These are phyloP conservation scores for Ceyx margarethae DNA, from an alignment of 2,113 vertebrate species.

Conservation along the genomic window DNA sequence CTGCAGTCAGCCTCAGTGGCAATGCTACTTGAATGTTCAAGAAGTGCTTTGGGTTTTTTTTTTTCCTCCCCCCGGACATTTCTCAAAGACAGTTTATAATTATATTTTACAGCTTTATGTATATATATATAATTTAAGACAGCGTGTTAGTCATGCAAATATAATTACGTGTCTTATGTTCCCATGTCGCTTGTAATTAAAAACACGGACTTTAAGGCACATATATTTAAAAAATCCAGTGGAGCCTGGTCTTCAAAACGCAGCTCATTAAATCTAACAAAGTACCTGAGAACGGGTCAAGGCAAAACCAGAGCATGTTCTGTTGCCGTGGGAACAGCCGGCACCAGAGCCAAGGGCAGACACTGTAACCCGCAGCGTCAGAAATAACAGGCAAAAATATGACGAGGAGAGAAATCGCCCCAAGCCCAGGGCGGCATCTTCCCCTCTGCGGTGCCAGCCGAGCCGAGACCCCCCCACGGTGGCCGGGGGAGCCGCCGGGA, in stretches of 20 bases:
- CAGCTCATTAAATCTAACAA: background rate
- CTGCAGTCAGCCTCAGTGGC: background rate
- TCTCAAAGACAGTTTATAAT: background rate
- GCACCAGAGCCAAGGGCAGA: background rate
- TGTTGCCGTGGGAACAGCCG: slow-evolving; percentile 9
- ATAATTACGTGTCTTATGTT: background rate
- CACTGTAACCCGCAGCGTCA: background rate
- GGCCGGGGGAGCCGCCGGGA: background rate
- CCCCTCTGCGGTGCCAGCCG: fast-evolving
- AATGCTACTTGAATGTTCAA: background rate
- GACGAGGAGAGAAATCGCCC: background rate
- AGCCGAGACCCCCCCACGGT: fast-evolving
- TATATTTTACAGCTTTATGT: background rate
- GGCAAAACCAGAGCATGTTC: background rate
- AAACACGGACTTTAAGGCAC: background rate
- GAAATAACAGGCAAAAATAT: fast-evolving
- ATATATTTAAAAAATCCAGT: background rate
- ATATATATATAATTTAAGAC: background rate
- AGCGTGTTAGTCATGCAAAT: background rate
- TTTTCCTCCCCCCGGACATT: background rate
- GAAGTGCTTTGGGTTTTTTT: background rate
- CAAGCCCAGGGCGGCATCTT: fast-evolving
- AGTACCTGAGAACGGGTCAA: background rate
- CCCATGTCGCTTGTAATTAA: background rate
- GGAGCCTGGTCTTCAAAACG: background rate